Base-by-base conservation (phyloP, 1,140 invertebrate species). In the Papilio xuthus region DNA sequence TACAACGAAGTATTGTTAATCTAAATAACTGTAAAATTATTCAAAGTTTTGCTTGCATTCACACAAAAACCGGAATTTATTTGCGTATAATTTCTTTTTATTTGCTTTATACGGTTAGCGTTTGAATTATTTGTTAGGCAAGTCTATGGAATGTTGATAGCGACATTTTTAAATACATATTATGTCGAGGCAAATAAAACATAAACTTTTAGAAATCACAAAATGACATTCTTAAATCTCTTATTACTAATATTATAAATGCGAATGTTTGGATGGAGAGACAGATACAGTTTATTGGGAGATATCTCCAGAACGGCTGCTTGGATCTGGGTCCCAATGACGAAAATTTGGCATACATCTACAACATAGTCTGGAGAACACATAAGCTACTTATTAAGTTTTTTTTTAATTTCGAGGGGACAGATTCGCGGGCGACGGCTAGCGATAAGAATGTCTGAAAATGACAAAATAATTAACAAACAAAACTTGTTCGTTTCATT, bases 41-140 rank as follows among this genome's bases (percentile, higher is more conserved):
- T 60, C 2, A 60, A 1, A 6, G 2, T 60, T 60, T 26, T 10
- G 13, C 56, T 67, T 67, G 13, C 4, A 67, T 67, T 67, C 32
- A 28, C 23, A 28, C 60, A 67, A 67, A 15, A 67, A 67, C 60
- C 60, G 60, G 60, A 28, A 28, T 28, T 23, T 28, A 13, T 28
- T 63, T 67, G 26, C 60, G 12, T 15, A 67, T 67, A 12, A 28
- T 28, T 67, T 67, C 60, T 67, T 67, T 67, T 67, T 67, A 67
- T 67, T 67, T 67, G 60, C 23, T 67, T 67, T 32, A 13, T 9
- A 26, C 56, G 56, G 10, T 26, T 23, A 28, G 26, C 60, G 28
- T 15, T 28, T 67, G 26, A 67, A 15, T 28, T 67, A 67, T 67
- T 67, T 67, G 12, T 60, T 26, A 26, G 20, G 20, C 20, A 7